Base-by-base conservation (phyloP, 2,797 vertebrate species). In the Xiphorhynchus erythropygius region DNA sequence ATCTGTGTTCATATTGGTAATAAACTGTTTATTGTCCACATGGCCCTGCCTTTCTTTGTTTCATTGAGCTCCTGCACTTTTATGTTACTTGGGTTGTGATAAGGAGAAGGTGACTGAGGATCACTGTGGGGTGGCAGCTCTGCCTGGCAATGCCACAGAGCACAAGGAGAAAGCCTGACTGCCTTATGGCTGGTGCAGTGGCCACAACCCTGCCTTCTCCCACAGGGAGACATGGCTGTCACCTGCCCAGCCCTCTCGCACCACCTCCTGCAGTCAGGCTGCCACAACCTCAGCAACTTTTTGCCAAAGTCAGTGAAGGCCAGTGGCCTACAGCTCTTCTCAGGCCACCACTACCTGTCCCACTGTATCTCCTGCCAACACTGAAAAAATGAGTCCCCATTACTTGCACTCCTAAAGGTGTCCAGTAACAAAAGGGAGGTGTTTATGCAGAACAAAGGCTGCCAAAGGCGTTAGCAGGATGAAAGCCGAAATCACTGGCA, bases 1-100 rank as follows among this genome's bases (percentile, higher is more conserved):
- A 98, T 98, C 98, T 99, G 98, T 99, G 99, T 99, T 98, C 98
- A 98, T 99, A 98, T 98, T 98, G 98, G 98, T 99, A 99, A 99
- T 99, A 99, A 99, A 98, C 96, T 97, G 98, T 98, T 98, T 98
- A 97, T 98, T 98, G 98, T 98, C 98, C 97, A 97, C 97, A 97
- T 97, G 44, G 76, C 44, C 8, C 93, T 67, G 94, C 89, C 89
- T 69, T 23, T 10, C 75, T 84, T 84, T 53, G 81, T 64, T 90
- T 97, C 62, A 37, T 93, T 55, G 33, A 41, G 35, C 52, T 85
- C 67, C 76, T 6, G 0, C 9, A 9, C 60, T 65, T 89, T 5
- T 46, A 11, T 15, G 13, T 80, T 76, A 19, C 57, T 35, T 49
- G 47, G 11, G 41, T 8, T 32, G 44, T 4, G 15, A 5, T 9